Evolutionary conservation across 2,113 vertebrate genomes (phyloP), one percentile per base, ranked within the genome.

Genomic region (Cnemophilus loriae): DNA sequence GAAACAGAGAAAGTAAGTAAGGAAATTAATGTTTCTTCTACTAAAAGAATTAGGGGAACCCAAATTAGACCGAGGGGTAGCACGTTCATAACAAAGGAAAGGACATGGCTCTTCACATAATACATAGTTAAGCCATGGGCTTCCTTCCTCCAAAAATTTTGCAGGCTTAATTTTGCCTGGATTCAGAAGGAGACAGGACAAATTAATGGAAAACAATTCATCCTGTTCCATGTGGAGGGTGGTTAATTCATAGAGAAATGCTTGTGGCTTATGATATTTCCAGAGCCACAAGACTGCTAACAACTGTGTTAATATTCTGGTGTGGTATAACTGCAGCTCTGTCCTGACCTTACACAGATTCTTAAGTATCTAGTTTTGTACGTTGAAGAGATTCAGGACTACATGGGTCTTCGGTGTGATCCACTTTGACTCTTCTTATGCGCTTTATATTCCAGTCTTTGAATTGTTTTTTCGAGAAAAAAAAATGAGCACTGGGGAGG

Each of bases 91-190:
- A 50, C 13, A 81, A 67, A n/a, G 10, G 6, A 81, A 55, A 91
- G 7, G 14, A 50, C 9, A 23, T 21, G 5, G 7, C 13, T 84
- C 6, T 56, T 77, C 32, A 57, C 6, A 35, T 21, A 42, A 17
- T 20, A n/a, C 3, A 1, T 28, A 52, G 14, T 4, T 23, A 11
- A 91, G 8, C 16, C 0, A 0, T 10, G 12, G 21, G 26, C 4
- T 8, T 73, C 19, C 11, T 53, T 77, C 11, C 22, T 67, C 39
- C 28, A 49, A 28, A 81, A 78, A 23, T 24, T 12, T 53, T 70
- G n/a, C 24, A 27, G 6, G 17, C 9, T 12, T 87, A 46, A 52
- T 87, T 89, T 81, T 61, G 9, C 15, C 30, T 28, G 30, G 23
- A n/a, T 78, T 78, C 64, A 87, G 44, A 91, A 37, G 35, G 6